A percentile compares a stretch with the other conserved stretches of the same genome.
phyloP scores from a whole-genome alignment of 2,113 vertebrate genomes.

The Columba janthina region DNA sequence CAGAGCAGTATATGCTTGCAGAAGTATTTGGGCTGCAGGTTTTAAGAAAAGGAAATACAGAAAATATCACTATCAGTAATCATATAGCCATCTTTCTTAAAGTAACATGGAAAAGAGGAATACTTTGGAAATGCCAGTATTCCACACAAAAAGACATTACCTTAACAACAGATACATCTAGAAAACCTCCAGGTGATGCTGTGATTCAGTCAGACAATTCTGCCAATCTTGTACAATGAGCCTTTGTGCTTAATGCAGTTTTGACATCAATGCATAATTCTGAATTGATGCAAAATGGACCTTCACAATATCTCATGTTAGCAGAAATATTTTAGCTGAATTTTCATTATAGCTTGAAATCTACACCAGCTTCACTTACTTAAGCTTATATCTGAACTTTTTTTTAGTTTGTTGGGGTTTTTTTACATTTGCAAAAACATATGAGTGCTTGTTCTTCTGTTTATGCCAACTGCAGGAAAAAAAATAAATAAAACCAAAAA shows the following conservation, averaged over 20 bases:
- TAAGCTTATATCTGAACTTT: not conserved
- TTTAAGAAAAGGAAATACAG: not conserved
- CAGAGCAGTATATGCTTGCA: not conserved
- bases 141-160: not conserved
- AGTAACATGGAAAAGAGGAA: not conserved
- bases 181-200: not conserved
- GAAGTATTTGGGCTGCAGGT: not conserved
- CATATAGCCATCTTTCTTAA: not conserved
- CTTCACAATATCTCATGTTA: not conserved
- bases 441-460: not conserved
- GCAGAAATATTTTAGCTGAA: not conserved
- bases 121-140: not conserved
- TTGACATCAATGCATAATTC: not conserved
- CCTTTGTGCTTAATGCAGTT: not conserved
- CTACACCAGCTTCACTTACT: not conserved
- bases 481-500: not conserved
- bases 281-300: not conserved
- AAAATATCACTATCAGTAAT: not conserved
- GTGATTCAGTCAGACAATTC: not conserved
- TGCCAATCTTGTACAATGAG: not conserved
- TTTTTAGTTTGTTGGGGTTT: not conserved
- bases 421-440: not conserved
- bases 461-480: not conserved
- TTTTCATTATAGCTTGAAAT: not conserved
- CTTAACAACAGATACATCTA: not conserved